Evolutionary conservation across 2,888 invertebrate genomes (phyloP).

Genomic region (Stramonita haemastoma): DNA sequence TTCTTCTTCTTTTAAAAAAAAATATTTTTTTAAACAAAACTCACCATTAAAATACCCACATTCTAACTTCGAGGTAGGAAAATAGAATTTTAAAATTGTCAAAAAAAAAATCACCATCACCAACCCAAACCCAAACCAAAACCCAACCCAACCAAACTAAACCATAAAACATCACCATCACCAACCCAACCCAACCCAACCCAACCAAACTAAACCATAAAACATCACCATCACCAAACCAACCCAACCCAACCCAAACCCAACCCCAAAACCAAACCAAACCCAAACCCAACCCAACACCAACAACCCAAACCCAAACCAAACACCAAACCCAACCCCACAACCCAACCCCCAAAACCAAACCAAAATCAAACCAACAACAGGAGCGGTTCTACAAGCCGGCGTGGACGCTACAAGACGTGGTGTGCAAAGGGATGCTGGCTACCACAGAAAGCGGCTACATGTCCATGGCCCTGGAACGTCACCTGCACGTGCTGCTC

Average conservation of each 20-base stretch:
- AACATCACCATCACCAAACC: too few species aligned
- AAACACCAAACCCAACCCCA: background rate
- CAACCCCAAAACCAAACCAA: background rate
- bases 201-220: too few species aligned
- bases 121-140: background rate
- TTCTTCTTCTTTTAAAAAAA: too few species aligned
- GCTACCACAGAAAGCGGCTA: background rate
- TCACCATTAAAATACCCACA: too few species aligned
- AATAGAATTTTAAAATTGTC: too few species aligned
- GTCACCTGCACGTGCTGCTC: slow-evolving; percentile 27
- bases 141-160: too few species aligned
- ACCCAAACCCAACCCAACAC: background rate
- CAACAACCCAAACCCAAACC: background rate
- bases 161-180: too few species aligned
- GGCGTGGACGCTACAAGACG: slow-evolving; percentile 34
- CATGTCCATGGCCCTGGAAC: background rate
- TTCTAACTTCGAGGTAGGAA: too few species aligned
- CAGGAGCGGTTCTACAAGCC: slow-evolving; percentile 30
- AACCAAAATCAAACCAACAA: background rate
- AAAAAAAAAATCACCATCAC: too few species aligned
- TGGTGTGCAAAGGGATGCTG: slow-evolving; percentile 24
- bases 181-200: background rate
- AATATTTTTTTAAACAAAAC: too few species aligned
- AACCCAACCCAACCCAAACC: background rate
- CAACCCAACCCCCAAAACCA: background rate